Evolutionary conservation across 2,113 vertebrate species (phyloP).

Genomic region (Gallinago jamesoni): DNA sequence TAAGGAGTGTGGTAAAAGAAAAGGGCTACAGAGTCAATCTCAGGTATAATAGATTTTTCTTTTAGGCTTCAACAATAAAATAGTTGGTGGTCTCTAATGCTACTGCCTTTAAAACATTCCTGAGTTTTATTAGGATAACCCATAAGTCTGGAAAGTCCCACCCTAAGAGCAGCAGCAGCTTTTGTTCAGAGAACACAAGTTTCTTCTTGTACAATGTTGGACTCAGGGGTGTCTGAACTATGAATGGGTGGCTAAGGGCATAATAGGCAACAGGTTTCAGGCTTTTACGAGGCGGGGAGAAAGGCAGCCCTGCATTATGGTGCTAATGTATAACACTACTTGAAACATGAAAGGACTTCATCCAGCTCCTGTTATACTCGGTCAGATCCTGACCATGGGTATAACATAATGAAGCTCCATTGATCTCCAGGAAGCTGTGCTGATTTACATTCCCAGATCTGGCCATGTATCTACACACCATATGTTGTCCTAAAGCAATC

Average conservation of each 20-base stretch:
- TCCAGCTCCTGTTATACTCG: not conserved
- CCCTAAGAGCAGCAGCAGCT: constrained; percentile 62
- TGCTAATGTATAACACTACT: constrained; percentile 56
- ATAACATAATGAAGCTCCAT: not conserved
- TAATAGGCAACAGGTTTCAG: constrained; percentile 67
- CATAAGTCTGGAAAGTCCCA: constrained; percentile 70
- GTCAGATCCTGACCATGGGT: not conserved
- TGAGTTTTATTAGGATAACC: constrained; percentile 77
- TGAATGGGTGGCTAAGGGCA: constrained; percentile 14
- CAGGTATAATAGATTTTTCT: constrained; percentile 61
- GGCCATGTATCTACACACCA: not conserved
- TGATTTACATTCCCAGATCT: not conserved
- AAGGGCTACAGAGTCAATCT: constrained; percentile 4
- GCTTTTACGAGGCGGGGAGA: not conserved
- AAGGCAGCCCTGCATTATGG: constrained; percentile 23
- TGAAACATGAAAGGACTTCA: constrained; percentile 27
- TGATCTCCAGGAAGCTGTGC: not conserved
- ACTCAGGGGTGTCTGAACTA: constrained; percentile 60
- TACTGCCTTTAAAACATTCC: constrained; percentile 75
- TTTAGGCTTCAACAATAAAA: constrained; percentile 73
- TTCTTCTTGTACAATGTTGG: constrained; percentile 64
- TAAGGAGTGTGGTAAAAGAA: constrained; percentile 33
- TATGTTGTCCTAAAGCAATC: not conserved
- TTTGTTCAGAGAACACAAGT: constrained; percentile 69
- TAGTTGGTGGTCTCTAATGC: constrained; percentile 75